Conservation (phyloP, 2,888 invertebrate species). For the Galerucella pusilla region DNA sequence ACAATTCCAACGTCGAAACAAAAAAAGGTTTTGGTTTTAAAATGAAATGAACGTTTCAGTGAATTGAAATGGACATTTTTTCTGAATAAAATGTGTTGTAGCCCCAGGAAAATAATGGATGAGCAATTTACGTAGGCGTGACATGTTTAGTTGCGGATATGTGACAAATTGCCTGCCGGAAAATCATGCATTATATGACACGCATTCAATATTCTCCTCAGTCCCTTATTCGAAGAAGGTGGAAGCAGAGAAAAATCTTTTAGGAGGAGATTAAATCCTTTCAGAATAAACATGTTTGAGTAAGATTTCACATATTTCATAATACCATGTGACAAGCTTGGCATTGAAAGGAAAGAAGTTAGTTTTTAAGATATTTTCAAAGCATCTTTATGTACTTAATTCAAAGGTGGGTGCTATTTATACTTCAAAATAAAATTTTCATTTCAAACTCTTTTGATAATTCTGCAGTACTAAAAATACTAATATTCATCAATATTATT, state of each 20-base stretch:
- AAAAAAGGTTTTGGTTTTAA: neutral
- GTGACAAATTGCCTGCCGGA: neutral
- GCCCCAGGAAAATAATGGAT: neutral
- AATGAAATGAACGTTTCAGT: neutral
- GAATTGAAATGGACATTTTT: neutral
- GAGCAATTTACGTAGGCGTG: neutral
- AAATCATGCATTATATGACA: neutral
- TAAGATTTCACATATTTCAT: neutral
- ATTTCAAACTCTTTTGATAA: no score
- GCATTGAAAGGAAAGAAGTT: neutral
- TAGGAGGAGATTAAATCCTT: neutral
- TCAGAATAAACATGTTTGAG: neutral
- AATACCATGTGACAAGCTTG: neutral
- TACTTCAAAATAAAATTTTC: neutral
- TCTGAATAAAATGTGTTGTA: no score
- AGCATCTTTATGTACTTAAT: no score
- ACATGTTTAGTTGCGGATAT: neutral
- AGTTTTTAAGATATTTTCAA: neutral
- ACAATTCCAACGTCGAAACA: neutral
- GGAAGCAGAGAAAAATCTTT: neutral
- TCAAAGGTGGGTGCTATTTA: neutral
- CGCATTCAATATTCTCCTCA: neutral
- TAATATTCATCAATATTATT: no score
- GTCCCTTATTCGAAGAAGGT: neutral
- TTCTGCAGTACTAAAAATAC: no score